Conservation (phyloP, 1,140 invertebrate species). For the Caenorhabditis brenneri region DNA sequence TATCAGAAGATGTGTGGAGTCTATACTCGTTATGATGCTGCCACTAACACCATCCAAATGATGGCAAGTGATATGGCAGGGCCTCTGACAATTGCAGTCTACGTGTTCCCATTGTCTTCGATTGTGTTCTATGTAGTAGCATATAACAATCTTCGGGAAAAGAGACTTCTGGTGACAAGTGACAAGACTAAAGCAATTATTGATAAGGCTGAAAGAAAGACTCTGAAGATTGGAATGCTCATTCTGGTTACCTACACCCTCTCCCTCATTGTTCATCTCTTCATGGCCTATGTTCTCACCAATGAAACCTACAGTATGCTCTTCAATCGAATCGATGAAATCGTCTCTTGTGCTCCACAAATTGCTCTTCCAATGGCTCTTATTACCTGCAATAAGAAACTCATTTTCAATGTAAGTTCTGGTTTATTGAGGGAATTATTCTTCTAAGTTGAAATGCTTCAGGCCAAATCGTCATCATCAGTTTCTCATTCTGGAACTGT, state of each 20-base stretch:
- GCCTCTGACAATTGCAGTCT: neutral
- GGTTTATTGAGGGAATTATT: too few species aligned
- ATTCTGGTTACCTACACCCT: constrained; percentile 18
- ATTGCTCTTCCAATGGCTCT: constrained; percentile 29
- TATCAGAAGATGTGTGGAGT: constrained; percentile 15
- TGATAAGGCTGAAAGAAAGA: neutral
- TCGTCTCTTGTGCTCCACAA: constrained; percentile 19
- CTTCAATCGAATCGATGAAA: constrained; percentile 31
- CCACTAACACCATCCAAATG: constrained; percentile 19
- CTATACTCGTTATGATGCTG: constrained; percentile 18
- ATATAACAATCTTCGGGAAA: constrained; percentile 17
- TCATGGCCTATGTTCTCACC: neutral
- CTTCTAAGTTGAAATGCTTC: neutral
- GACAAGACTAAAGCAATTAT: constrained; percentile 12
- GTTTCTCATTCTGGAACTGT: constrained; percentile 15
- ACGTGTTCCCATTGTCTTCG: neutral
- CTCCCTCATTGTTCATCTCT: neutral
- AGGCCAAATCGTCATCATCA: neutral
- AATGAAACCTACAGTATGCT: neutral
- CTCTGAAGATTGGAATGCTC: constrained; percentile 21
- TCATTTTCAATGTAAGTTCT: neutral
- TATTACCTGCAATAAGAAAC: neutral
- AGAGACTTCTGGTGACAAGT: neutral
- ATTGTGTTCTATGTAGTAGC: constrained; percentile 36
- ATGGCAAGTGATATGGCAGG: constrained; percentile 2